Evolutionary conservation across 2,888 invertebrate species (phyloP), one percentile per base, ranked within the genome.

Genomic region (Actias luna): DNA sequence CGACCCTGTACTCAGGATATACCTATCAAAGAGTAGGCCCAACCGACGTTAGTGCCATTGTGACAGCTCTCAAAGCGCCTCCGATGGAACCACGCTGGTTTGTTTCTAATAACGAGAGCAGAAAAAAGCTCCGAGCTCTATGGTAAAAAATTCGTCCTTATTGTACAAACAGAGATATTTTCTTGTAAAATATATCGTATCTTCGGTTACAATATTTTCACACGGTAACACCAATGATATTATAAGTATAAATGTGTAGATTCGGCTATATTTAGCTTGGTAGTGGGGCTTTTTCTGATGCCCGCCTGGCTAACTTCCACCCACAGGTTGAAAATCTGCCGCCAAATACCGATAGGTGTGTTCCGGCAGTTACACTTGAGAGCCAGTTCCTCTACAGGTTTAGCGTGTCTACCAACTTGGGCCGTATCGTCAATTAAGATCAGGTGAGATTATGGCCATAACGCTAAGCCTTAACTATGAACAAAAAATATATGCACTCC

Each of bases 51-150:
- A 71, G 68, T 63, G 67, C 70, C 72, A 84, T 83, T 84, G 83
- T 83, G 68, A 75, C 59, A 66, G 65, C 69, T 65, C 78, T 82
- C 82, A 83, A 83, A 82, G 83, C 73, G 60, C 39, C 55, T 62
- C 63, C 55, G 58, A 63, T 59, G 59, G 36, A 27, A 58, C 60
- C 62, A 29, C 55, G 59, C 55, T 39, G 58, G 22, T 35, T 62
- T 59, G 64, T 64, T 58, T 61, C 55, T 29, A 36, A 22, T 63
- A 63, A 63, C 63, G 52, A 59, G 52, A 18, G 55, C 59, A 52
- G 39, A 59, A 63, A 63, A 59, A 63, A 59, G 14, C n/a, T 33
- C n/a, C 7, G 27, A 35, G 33, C 55, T 27, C 14, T 55, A 33
- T 16, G 61, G 39, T 33, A 31, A 33, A 16, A 27, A 58, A n/a